Conservation (phyloP, 1,140 invertebrate genomes). For the Diplogasteroides magnus region DNA sequence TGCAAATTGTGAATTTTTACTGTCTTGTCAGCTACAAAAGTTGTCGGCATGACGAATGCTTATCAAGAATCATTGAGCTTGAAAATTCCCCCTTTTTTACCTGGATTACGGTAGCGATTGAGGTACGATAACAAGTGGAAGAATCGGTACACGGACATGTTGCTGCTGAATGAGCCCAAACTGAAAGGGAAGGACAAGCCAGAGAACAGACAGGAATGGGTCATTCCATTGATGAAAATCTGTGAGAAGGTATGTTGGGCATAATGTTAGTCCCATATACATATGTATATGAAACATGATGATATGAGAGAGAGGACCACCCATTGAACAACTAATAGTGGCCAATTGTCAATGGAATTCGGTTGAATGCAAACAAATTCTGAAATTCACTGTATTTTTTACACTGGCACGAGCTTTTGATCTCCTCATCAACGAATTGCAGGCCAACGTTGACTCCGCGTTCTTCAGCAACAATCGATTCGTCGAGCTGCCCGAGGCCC, state of each 20-base stretch:
- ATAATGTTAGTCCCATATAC: too few species aligned
- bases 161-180: slow-evolving; percentile 11
- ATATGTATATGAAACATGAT: too few species aligned
- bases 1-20: too few species aligned
- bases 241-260: slow-evolving; percentile 16
- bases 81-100: not conserved
- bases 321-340: too few species aligned
- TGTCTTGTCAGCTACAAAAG: too few species aligned
- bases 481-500: slow-evolving; percentile 12
- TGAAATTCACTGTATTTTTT: too few species aligned
- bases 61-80: not conserved
- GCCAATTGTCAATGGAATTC: too few species aligned
- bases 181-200: slow-evolving; percentile 9
- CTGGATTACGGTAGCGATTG: not conserved
- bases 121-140: slow-evolving; percentile 29
- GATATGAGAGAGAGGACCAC: too few species aligned
- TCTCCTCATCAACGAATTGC: too few species aligned
- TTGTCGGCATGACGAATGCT: too few species aligned
- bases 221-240: slow-evolving; percentile 20
- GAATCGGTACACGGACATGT: slow-evolving; percentile 14
- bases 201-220: slow-evolving; percentile 25
- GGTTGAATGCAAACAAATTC: too few species aligned
- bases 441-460: slow-evolving; percentile 8
- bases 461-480: slow-evolving; percentile 24
- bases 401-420: too few species aligned